Conservation (phyloP, 2,113 vertebrate species). For the Notiomystis cincta region DNA sequence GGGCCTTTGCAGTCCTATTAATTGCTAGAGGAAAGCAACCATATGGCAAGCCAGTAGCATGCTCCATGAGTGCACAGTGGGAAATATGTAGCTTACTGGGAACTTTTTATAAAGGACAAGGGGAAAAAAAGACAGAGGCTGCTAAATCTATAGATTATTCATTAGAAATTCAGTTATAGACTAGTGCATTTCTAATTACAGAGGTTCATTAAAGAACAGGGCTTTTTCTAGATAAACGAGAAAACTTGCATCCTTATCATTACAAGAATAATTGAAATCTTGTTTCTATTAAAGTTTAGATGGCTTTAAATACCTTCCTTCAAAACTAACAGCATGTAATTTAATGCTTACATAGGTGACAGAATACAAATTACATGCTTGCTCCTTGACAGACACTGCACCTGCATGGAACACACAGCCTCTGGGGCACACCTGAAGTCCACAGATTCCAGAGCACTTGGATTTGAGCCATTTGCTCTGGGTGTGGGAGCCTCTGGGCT, state of each 20-base stretch:
- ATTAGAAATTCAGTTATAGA: constrained; percentile 17
- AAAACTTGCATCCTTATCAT: constrained; percentile 44
- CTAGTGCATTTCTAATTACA: constrained; percentile 30
- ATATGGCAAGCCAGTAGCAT: constrained; percentile 31
- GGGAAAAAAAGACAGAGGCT: not conserved
- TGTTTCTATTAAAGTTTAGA: constrained; percentile 52
- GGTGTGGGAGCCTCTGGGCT: not conserved
- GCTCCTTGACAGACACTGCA: not conserved
- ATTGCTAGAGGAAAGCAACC: constrained; percentile 60
- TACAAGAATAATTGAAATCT: constrained; percentile 37
- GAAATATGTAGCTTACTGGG: constrained; percentile 12
- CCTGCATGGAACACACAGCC: not conserved
- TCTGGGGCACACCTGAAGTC: not conserved
- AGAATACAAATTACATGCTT: constrained; percentile 35
- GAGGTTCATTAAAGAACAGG: constrained; percentile 11
- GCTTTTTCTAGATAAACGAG: constrained; percentile 35
- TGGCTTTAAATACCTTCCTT: constrained; percentile 41
- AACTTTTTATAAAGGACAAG: constrained; percentile 50
- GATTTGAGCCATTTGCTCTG: not conserved
- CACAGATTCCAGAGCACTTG: not conserved
- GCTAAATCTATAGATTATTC: constrained; percentile 58
- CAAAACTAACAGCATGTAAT: constrained; percentile 31
- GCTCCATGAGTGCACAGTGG: not conserved
- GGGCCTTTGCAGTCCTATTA: constrained; percentile 70
- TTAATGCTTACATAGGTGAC: constrained; percentile 3